Conservation (phyloP, 1,140 invertebrate species). For the Aphelenchoides besseyi region DNA sequence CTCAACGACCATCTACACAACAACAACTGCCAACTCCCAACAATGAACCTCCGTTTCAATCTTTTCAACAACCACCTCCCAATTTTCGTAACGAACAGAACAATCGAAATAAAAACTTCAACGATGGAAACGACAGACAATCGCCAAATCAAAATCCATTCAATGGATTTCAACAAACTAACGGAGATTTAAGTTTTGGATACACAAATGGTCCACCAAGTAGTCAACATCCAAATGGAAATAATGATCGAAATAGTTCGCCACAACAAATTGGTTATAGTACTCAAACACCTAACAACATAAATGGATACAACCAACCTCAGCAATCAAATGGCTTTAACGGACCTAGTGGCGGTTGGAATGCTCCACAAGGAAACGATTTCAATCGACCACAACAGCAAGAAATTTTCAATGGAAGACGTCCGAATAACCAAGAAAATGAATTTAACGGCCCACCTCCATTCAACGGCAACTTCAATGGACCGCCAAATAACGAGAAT, state of each 20-base stretch:
- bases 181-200: too few species aligned
- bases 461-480: neutral
- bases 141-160: neutral
- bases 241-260: neutral
- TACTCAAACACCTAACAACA: neutral
- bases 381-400: too few species aligned
- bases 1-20: constrained; percentile 23
- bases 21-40: constrained; percentile 7
- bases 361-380: too few species aligned
- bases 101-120: constrained; percentile 5
- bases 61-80: neutral
- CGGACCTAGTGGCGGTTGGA: too few species aligned
- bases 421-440: neutral
- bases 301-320: neutral
- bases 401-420: too few species aligned
- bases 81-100: neutral
- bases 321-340: constrained; percentile 2
- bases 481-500: neutral
- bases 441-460: neutral
- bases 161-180: too few species aligned
- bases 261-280: neutral
- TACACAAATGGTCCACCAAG: too few species aligned
- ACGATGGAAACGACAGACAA: neutral
- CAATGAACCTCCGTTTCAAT: neutral
- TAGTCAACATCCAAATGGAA: neutral